These are phyloP conservation scores for Rotaria magnacalcarata DNA, from an alignment of 2,888 invertebrate species.

Conservation along the genomic window DNA sequence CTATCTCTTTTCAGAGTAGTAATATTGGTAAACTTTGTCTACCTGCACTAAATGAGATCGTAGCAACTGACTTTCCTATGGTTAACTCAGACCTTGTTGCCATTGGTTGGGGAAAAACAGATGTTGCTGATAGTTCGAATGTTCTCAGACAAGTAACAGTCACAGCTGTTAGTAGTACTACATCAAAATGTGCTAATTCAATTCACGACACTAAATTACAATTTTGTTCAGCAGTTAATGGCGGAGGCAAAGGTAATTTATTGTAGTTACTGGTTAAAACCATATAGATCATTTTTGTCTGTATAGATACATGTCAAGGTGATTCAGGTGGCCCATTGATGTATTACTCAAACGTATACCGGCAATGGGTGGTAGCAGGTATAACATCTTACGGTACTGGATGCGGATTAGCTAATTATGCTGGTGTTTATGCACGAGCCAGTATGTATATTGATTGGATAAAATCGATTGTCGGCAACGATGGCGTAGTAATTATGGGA, in stretches of 20 bases:
- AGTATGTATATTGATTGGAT: background rate
- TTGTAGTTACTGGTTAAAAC: background rate
- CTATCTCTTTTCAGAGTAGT: background rate
- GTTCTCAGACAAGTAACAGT: background rate
- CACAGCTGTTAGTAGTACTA: background rate
- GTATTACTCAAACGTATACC: background rate
- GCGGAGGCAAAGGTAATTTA: background rate
- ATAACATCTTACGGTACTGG: background rate
- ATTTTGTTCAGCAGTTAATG: background rate
- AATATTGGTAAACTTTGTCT: background rate
- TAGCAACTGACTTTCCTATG: background rate
- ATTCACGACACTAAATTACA: background rate
- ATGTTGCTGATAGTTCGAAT: background rate
- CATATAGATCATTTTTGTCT: no score
- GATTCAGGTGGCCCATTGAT: slow-evolving; percentile 16
- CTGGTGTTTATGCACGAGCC: background rate
- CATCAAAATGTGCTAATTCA: background rate
- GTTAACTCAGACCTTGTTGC: background rate
- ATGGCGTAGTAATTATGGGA: background rate
- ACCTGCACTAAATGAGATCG: background rate
- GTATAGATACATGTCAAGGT: slow-evolving; percentile 21
- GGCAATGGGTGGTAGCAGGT: background rate
- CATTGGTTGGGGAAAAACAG: background rate
- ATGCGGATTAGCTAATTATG: background rate
- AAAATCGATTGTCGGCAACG: background rate